Percentiles rank a stretch among this genome's conserved stretches.
phyloP scores from a whole-genome alignment of 2,113 vertebrate species.

The Oxyura jamaicensis region DNA sequence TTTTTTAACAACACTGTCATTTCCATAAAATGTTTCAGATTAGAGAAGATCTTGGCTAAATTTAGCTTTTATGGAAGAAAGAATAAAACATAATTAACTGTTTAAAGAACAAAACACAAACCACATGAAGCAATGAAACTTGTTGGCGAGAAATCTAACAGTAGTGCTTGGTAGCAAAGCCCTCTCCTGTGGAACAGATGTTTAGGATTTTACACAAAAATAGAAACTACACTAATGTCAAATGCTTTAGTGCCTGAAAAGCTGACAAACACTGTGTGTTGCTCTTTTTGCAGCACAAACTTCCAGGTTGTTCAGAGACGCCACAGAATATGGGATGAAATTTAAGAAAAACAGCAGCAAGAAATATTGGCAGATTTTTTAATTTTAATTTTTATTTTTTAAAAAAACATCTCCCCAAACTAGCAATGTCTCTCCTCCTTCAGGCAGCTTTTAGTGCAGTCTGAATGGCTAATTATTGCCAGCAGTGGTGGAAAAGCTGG shows the following conservation, averaged over 20 bases:
- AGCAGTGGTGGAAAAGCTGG: conserved; percentile 73
- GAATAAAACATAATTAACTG: conserved; percentile 81
- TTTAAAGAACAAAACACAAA: conserved; percentile 83
- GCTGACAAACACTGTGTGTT: background rate
- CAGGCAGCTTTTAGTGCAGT: conserved; percentile 78
- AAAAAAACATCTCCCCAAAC: background rate
- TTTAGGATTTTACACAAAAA: conserved; percentile 68
- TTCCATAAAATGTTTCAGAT: conserved; percentile 80
- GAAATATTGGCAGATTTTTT: background rate
- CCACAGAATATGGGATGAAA: background rate
- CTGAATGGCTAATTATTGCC: conserved; percentile 81
- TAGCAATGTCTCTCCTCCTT: conserved; percentile 35
- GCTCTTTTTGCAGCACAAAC: background rate
- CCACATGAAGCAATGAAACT: conserved; percentile 81
- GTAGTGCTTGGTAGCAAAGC: conserved; percentile 79
- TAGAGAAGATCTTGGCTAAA: conserved; percentile 80
- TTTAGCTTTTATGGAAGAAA: conserved; percentile 84
- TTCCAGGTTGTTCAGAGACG: background rate
- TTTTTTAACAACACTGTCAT: conserved; percentile 59
- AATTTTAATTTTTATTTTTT: background rate
- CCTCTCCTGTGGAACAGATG: conserved; percentile 81
- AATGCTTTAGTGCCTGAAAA: conserved; percentile 28
- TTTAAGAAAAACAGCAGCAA: background rate
- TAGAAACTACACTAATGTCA: conserved; percentile 43
- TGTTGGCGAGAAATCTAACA: conserved; percentile 82